Base-by-base conservation (phyloP, 2,113 vertebrate genomes). In the Girardinichthys multiradiatus region DNA sequence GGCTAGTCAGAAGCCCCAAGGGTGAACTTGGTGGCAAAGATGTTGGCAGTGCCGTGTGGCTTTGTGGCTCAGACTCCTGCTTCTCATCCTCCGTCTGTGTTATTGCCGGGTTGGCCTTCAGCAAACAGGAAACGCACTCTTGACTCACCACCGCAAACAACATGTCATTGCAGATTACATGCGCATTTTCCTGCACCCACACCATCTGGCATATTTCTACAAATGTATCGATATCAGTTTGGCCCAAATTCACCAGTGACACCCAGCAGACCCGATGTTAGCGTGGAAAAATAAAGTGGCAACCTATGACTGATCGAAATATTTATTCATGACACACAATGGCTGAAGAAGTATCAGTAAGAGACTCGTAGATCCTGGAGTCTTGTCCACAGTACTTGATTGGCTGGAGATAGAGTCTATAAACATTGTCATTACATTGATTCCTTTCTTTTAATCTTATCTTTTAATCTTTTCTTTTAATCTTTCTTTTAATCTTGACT, bases 1-100 rank as follows among this genome's bases (percentile, higher is more conserved):
- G 87, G 90, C 70, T 85, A 79, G 77, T 88, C 76, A 82, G 84
- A 70, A 89, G 78, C 87, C 82, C 68, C 8, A 48, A 76, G 81
- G 82, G 76, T 88, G 87, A 90, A 89, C 87, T 76, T 14, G 62
- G 84, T 86, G 86, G 79, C 85, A 81, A 81, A 88, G 83, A 79
- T 77, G 24, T 91, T 91, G 89, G 87, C 90, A 90, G 54, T 54
- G 15, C 58, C 75, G 26, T 74, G 64, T 76, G 67, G 65, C 76
- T 77, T 72, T 76, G 64, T 84, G 80, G 76, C n/a, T 59, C 67
- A 1, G 31, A 70, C 67, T 68, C 76, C 82, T 21, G 24, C 73
- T 79, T 88, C 84, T 72, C 78, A 86, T 86, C 75, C 84, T 84
- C 64, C 67, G 68, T 87, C 82, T 86, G 71, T 86, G 82, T 69